A percentile compares a stretch with the other conserved stretches of the same genome.
Evolutionary conservation across 2,888 invertebrate species (phyloP).

Genomic region (Argyresthia goedartella): DNA sequence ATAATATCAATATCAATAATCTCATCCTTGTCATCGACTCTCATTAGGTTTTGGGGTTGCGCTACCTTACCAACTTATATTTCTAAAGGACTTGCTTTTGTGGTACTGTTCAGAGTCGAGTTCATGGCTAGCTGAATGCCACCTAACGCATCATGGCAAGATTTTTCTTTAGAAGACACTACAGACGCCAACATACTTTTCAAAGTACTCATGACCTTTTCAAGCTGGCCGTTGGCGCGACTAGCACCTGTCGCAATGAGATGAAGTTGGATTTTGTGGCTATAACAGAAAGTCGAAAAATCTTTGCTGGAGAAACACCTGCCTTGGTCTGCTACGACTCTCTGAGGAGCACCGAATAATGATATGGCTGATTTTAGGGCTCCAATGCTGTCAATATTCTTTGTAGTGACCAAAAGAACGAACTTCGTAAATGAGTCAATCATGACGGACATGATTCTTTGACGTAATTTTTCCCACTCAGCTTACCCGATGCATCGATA

Average conservation of each 20-base stretch:
- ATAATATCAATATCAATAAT: too few relatives aligned
- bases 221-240: conserved; percentile 22
- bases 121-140: conserved; percentile 22
- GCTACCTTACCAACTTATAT: conserved; percentile 17
- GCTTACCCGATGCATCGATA: too few relatives aligned
- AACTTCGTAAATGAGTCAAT: too few relatives aligned
- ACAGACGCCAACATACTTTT: conserved; percentile 18
- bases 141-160: conserved; percentile 20
- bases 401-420: conserved; percentile 9
- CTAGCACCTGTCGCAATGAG: conserved; percentile 17
- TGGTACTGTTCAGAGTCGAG: conserved; percentile 16
- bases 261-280: conserved; percentile 15
- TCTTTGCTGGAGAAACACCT: too few relatives aligned
- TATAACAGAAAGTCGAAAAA: conserved; percentile 17
- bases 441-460: too few relatives aligned
- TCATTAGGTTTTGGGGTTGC: not conserved
- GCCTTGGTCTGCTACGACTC: too few relatives aligned
- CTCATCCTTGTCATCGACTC: not conserved
- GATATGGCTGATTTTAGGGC: conserved; percentile 6
- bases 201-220: conserved; percentile 17
- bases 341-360: conserved; percentile 12
- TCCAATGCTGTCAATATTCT: conserved; percentile 14
- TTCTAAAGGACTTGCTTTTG: conserved; percentile 20
- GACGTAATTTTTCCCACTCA: too few relatives aligned
- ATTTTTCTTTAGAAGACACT: conserved; percentile 12